Base-by-base conservation (phyloP, 2,113 vertebrate genomes). In the Microtus richardsoni region DNA sequence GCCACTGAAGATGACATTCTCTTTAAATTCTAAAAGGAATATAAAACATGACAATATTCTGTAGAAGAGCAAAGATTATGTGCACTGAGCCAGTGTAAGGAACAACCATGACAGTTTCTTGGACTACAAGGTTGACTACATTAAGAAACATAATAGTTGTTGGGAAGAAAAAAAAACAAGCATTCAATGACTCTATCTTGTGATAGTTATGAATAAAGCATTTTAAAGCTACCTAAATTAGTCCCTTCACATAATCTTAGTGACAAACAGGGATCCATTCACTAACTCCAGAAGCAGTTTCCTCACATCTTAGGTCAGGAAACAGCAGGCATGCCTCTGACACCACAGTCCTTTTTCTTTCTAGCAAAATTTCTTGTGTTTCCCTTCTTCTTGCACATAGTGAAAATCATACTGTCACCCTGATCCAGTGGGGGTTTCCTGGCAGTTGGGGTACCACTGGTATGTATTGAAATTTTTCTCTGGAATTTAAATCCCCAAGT, bases 11-110 rank as follows among this genome's bases (percentile, higher is more conserved):
- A 60, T 44, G 30, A 60, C 52, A 68, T 95, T 86, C 80, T 77
- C 60, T 92, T 87, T 28, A 33, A 93, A 26, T 66, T 52, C 41
- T 91, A 30, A 62, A 78, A 73, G 41, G 17, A 75, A 58, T 68
- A 78, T 68, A 77, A 91, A 94, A 79, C 64, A 84, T 78, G 44
- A 33, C n/a, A 66, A 28, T 92, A 33, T 77, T 83, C 75, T 92
- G 4, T 62, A 64, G 52, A 90, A 94, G 1, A n/a, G 39, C 70
- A 74, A 91, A 93, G 70, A 82, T 70, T 77, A 28, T 60, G 17
- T 78, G 66, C 6, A 79, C 10, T 78, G 30, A 47, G 39, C 36
- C 54, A n/a, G 47, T 33, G 9, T 64, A 88, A 19, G 8, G 30
- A 95, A 89, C 47, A 92, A 47, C 39, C 26, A 24, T 2, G 7